Evolutionary conservation across 2,797 vertebrate species (phyloP).

Genomic region (Notolabrus celidotus): DNA sequence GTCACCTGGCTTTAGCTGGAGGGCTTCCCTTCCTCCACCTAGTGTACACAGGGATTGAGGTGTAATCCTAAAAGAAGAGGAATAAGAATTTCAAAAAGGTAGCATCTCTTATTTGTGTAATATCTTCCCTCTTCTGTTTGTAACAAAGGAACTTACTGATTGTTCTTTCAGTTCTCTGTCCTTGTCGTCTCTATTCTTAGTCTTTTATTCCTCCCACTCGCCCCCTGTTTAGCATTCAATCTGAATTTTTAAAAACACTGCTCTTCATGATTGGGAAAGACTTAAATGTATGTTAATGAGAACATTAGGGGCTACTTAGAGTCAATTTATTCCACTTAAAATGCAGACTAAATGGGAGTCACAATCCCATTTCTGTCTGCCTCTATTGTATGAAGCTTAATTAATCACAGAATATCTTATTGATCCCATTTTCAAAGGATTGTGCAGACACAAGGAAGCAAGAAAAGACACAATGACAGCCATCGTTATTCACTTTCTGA

Average conservation of each 20-base stretch:
- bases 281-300: slow-evolving; percentile 47
- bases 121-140: slow-evolving; percentile 9
- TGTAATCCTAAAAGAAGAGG: slow-evolving; percentile 8
- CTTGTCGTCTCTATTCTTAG: slow-evolving; percentile 34
- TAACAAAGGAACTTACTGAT: slow-evolving; percentile 1
- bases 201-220: slow-evolving; percentile 33
- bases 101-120: background rate
- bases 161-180: slow-evolving; percentile 25
- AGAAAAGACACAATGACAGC: background rate
- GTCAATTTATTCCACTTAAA: slow-evolving; percentile 11
- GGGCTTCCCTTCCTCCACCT: slow-evolving; percentile 7
- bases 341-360: slow-evolving; percentile 9
- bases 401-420: too few relatives aligned
- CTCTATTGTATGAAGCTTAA: background rate
- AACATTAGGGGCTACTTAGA: slow-evolving; percentile 17
- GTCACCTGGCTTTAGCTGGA: slow-evolving; percentile 23
- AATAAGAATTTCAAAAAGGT: background rate
- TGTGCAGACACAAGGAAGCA: background rate
- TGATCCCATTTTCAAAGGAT: background rate
- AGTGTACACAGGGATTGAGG: background rate
- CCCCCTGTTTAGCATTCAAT: slow-evolving; percentile 8
- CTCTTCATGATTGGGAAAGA: slow-evolving; percentile 25
- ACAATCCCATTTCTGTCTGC: too few relatives aligned
- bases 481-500: background rate
- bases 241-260: slow-evolving; percentile 24